Base-by-base conservation (phyloP, 2,113 vertebrate genomes). In the Formicarius rufipectus region DNA sequence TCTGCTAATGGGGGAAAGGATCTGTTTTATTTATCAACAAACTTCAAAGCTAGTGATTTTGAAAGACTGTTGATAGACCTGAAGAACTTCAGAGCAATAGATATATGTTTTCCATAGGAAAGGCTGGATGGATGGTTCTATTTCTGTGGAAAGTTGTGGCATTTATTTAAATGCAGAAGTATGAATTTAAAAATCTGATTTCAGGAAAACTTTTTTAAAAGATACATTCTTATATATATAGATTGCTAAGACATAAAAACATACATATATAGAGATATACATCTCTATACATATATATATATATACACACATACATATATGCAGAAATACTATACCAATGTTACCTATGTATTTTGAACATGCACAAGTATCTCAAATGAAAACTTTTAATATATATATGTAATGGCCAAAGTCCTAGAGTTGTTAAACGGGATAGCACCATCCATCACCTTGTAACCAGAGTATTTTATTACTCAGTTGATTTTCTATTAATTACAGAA, bases 401-500 rank as follows among this genome's bases (percentile, higher is more conserved):
- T 60, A 40, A 60, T 73, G n/a, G 30, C 62, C 80, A 84, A 53
- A 80, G 24, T 44, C 76, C 42, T 52, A n/a, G 59, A 63, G 35
- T 63, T 56, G 13, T 88, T 88, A 67, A 85, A 67, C 19, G 69
- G 39, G 6, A 12, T 49, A 44, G 79, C 39, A 74, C 53, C 49
- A 86, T 73, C 42, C 68, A 80, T 52, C 15, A 71, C 83, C 68
- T 84, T 77, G 24, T 71, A 88, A 64, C 31, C 42, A 64, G 44
- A 74, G 30, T 74, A 94, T 74, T 94, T 92, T 31, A 84, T 93
- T 95, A 91, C 63, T 88, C 0, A 2, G 55, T 92, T 96, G 82
- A 75, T 92, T 88, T 77, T 76, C 45, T 94, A 68, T 88, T 95
- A 96, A 94, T 84, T 96, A 93, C 76, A 93, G 50, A 96, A 96